Conservation (phyloP, 1,140 invertebrate genomes). For the Drosophila elegans region DNA sequence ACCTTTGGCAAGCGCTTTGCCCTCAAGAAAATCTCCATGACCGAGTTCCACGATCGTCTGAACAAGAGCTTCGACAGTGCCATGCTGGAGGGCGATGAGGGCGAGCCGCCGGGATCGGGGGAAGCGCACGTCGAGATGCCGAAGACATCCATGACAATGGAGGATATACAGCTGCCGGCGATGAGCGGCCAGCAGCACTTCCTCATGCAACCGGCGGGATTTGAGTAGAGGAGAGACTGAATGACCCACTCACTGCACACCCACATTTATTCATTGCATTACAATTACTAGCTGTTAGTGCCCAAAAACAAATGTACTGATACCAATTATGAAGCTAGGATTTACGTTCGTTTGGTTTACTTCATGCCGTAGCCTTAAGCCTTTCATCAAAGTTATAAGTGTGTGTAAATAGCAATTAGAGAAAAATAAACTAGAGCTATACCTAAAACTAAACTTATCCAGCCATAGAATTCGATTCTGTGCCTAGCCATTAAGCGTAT, state of each 20-base stretch:
- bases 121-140: neutral
- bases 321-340: constrained; percentile 43
- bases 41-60: constrained; percentile 72
- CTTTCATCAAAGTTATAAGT: constrained; percentile 6
- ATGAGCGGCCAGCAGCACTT: constrained; percentile 7
- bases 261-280: constrained; percentile 19
- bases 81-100: constrained; percentile 64
- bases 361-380: constrained; percentile 8
- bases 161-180: constrained; percentile 64
- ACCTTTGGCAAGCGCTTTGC: constrained; percentile 69
- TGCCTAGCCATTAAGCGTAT: constrained; percentile 25
- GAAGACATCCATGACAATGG: constrained; percentile 47
- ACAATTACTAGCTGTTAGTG: constrained; percentile 34
- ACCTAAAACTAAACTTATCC: constrained; percentile 37
- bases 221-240: constrained; percentile 52
- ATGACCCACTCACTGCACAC: constrained; percentile 6
- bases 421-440: constrained; percentile 6
- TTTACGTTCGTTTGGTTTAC: constrained; percentile 15
- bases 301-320: constrained; percentile 39
- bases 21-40: constrained; percentile 73
- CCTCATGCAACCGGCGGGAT: constrained; percentile 28
- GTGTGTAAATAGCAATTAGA: constrained; percentile 38
- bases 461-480: constrained; percentile 53
- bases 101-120: constrained; percentile 3
- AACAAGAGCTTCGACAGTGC: constrained; percentile 76